phyloP scores from a whole-genome alignment of 2,113 vertebrate genomes.

The Phoenicopterus ruber region DNA sequence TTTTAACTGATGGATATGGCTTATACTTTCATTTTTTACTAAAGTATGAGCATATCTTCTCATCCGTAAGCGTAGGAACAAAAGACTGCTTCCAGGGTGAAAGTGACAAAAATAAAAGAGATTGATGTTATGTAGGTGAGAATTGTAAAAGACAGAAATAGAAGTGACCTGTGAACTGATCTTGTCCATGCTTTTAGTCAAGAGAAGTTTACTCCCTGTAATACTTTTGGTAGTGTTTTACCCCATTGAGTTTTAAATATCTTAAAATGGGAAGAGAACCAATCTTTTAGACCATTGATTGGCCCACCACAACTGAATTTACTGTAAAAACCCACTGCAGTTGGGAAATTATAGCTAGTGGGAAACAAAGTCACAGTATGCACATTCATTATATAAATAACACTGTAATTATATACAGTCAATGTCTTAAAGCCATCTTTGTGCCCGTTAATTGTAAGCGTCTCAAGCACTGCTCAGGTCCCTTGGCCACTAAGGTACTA shows the following conservation, averaged over 20 bases:
- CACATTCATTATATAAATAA: neutral
- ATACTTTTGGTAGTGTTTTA: neutral
- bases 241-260: neutral
- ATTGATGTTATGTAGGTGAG: neutral
- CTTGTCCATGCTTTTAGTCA: neutral
- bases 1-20: neutral
- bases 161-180: neutral
- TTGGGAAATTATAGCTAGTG: neutral
- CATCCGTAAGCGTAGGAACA: neutral
- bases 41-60: neutral
- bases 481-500: neutral
- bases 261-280: neutral
- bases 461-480: neutral
- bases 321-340: neutral
- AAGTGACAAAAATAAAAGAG: conserved; percentile 7
- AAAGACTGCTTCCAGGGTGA: neutral
- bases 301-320: neutral
- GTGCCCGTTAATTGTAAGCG: neutral
- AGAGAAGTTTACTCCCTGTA: neutral
- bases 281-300: neutral
- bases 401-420: neutral
- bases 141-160: neutral
- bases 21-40: neutral
- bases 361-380: neutral
- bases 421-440: neutral